Base-by-base conservation (phyloP, 2,888 invertebrate species). In the Dolomedes plantarius region DNA sequence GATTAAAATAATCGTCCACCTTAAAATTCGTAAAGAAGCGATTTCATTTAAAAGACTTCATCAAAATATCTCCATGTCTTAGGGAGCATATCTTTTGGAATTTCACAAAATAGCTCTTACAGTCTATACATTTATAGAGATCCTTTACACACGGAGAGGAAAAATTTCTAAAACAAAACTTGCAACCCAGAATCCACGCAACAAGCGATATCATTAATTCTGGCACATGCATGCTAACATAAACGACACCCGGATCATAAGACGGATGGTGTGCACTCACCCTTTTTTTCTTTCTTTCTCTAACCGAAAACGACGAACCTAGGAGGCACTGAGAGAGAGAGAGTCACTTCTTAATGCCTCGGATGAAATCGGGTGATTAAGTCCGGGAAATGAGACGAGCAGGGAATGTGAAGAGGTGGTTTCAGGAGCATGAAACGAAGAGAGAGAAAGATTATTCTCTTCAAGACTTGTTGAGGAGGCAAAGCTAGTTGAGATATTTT, bases 261-360 rank as follows among this genome's bases (percentile, higher is more conserved):
- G 41, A 46, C 41, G 41, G 41, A 46, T 46, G 41, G 41, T 46
- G 41, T 13, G 41, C 41, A 46, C 46, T 46, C 41, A 46, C 41
- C 16, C 16, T 46, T 16, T 16, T 16, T 46, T 46, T 46, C 46
- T n/a, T 16, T 16, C 2, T 13, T 16, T 36, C 36, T n/a, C n/a
- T n/a, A n/a, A n/a, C 41, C 16, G 41, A 1, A 46, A n/a, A 16
- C 1, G 16, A 46, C 46, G 41, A 5, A 41, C 41, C 41, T 13
- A 46, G 41, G 16, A n/a, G n/a, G n/a, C n/a, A n/a, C n/a, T n/a
- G n/a, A n/a, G n/a, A n/a, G n/a, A n/a, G 36, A n/a, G 46, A 46
- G 41, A 46, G 41, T 46, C 16, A 36, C 36, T 13, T 46, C 41
- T 46, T 46, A 46, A 46, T 46, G 41, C 41, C 41, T 46, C 9